phyloP scores from a whole-genome alignment of 2,797 vertebrate species.

The Mormyrus hasselquistii region DNA sequence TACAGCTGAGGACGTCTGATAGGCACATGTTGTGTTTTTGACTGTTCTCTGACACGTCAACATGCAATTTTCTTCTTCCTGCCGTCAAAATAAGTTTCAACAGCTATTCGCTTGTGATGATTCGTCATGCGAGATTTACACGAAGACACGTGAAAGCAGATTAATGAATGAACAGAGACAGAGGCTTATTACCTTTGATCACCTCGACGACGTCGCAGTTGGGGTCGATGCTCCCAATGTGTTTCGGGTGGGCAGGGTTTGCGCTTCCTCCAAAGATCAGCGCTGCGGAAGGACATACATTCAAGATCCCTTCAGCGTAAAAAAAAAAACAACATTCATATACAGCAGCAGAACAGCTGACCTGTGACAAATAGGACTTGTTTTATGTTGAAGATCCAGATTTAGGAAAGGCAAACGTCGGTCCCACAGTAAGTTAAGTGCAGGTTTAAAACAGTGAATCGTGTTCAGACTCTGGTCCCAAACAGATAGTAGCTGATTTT shows the following conservation, averaged over 20 bases:
- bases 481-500: neutral
- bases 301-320: neutral
- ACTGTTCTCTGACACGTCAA: neutral
- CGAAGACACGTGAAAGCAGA: neutral
- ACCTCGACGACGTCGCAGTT: constrained; percentile 87
- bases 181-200: constrained; percentile 71
- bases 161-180: neutral
- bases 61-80: neutral
- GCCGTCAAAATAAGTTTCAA: neutral
- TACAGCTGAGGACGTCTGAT: neutral
- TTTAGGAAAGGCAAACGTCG: neutral
- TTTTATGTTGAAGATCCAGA: neutral
- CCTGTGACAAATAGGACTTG: neutral
- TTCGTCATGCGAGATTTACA: neutral
- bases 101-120: neutral
- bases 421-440: neutral
- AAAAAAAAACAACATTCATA: neutral
- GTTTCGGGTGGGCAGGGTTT: constrained; percentile 81
- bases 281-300: constrained; percentile 55
- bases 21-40: neutral
- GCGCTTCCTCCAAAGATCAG: constrained; percentile 86
- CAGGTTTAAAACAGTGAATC: neutral
- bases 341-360: neutral
- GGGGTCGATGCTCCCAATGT: constrained; percentile 96
- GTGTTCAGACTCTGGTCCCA: neutral